Evolutionary conservation across 2,113 vertebrate genomes (phyloP).

Genomic region (Meleagris gallopavo): DNA sequence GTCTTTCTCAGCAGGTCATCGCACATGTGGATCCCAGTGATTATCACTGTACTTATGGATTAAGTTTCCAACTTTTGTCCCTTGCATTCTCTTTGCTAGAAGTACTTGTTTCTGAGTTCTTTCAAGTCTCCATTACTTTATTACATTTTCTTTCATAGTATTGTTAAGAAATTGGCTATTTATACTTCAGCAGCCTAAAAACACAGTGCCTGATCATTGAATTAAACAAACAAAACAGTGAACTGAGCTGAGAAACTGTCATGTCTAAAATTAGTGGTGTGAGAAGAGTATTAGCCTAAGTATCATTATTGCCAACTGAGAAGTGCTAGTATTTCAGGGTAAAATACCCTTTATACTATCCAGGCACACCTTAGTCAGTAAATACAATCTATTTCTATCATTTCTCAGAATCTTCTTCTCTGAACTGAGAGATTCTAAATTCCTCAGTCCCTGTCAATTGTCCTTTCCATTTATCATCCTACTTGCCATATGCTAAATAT

Average conservation of each 20-base stretch:
- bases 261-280: neutral
- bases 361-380: neutral
- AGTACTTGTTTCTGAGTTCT: neutral
- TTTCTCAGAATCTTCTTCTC: neutral
- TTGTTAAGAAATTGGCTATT: neutral
- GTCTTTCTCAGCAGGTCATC: neutral
- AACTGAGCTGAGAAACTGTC: accelerated
- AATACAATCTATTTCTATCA: neutral
- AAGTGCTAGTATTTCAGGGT: neutral
- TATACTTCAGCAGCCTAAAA: neutral
- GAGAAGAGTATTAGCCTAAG: neutral
- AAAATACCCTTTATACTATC: neutral
- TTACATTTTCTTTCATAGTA: neutral
- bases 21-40: neutral
- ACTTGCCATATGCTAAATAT: conserved; percentile 10
- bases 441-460: neutral
- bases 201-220: neutral
- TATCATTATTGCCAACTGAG: neutral
- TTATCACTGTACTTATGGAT: neutral
- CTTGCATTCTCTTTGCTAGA: neutral
- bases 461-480: conserved; percentile 28
- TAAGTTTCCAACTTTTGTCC: neutral
- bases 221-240: neutral
- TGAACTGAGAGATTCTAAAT: neutral
- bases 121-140: neutral